Conservation (phyloP, 2,113 vertebrate genomes). For the Ictalurus furcatus region DNA sequence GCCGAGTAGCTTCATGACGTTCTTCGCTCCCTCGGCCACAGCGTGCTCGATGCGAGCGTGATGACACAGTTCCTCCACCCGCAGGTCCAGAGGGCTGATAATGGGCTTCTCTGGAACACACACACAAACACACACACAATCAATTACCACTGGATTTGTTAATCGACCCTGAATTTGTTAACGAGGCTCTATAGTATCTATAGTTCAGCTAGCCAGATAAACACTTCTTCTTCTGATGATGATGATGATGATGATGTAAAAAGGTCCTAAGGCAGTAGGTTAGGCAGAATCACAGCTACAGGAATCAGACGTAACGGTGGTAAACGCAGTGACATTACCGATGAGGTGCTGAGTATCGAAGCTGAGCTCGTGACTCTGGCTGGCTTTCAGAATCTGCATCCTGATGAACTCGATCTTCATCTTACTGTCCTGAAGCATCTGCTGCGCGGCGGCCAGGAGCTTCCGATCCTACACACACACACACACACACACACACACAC, state of each 20-base stretch:
- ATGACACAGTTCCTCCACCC: slow-evolving; percentile 96
- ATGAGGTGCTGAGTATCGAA: slow-evolving; percentile 89
- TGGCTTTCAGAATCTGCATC: slow-evolving; percentile 98
- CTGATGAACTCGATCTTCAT: slow-evolving; percentile 99
- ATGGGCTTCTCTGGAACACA: slow-evolving; percentile 82
- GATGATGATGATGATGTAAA: no score
- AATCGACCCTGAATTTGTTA: no score
- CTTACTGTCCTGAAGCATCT: slow-evolving; percentile 98
- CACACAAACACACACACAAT: neutral
- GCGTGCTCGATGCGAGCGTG: slow-evolving; percentile 97
- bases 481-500: slow-evolving; percentile 47
- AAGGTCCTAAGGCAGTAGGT: no score
- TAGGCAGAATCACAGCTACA: no score
- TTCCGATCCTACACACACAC: slow-evolving; percentile 84
- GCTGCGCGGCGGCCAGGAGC: slow-evolving; percentile 92
- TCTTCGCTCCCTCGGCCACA: slow-evolving; percentile 97
- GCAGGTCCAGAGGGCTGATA: slow-evolving; percentile 96
- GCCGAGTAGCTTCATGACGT: slow-evolving; percentile 95
- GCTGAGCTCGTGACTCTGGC: slow-evolving; percentile 91
- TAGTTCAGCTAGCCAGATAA: neutral
- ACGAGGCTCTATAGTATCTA: neutral
- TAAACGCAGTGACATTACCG: slow-evolving; percentile 56
- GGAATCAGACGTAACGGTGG: neutral
- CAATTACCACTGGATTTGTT: neutral
- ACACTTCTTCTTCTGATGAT: no score